Conservation (phyloP, 2,888 invertebrate species). For the Neria commutata region DNA sequence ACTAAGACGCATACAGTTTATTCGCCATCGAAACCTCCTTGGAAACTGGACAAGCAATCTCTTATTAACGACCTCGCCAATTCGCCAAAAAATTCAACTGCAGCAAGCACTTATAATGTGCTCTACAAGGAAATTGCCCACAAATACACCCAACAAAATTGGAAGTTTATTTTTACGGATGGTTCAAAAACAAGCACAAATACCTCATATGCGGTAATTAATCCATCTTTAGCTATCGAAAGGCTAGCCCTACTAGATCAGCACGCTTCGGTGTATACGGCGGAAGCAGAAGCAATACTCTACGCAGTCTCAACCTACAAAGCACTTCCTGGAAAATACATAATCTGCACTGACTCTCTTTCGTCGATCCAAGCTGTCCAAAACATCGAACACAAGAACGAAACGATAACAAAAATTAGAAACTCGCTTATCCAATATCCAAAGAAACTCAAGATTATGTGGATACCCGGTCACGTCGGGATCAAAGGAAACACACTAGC, state of each 20-base stretch:
- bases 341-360: neutral
- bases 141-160: too few relatives aligned
- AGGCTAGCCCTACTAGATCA: neutral
- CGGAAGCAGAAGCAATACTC: too few relatives aligned
- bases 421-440: neutral
- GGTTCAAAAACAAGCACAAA: too few relatives aligned
- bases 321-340: too few relatives aligned
- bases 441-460: neutral
- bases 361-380: neutral
- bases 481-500: too few relatives aligned
- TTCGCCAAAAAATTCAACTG: too few relatives aligned
- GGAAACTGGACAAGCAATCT: neutral
- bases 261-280: too few relatives aligned
- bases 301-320: too few relatives aligned
- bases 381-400: neutral
- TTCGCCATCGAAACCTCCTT: neutral
- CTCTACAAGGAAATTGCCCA: too few relatives aligned
- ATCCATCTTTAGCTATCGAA: neutral
- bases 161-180: too few relatives aligned
- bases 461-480: neutral
- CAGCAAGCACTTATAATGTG: too few relatives aligned
- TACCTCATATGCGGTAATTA: neutral
- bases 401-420: neutral
- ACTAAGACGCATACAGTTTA: neutral
- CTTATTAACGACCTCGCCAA: too few relatives aligned